Base-by-base conservation (phyloP, 1,140 invertebrate genomes). In the Ceratitis capitata region DNA sequence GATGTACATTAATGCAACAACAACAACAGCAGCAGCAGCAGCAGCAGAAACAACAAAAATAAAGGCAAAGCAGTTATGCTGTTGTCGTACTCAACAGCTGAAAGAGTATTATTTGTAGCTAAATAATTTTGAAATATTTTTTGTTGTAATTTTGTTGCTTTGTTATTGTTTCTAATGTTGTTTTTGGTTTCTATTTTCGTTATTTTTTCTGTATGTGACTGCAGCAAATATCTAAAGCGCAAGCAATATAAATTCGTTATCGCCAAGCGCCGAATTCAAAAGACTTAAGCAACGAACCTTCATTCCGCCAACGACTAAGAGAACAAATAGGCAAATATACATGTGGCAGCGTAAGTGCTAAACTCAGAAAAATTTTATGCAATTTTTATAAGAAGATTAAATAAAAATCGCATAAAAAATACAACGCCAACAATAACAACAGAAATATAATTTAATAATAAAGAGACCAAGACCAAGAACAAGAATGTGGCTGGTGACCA, bases 281-380 rank as follows among this genome's bases (percentile, higher is more conserved):
- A 89, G 89, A 90, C 89, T 89, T 88, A 89, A 89, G 89, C 88
- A 88, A 90, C 89, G 88, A 89, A 89, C 89, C 88, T 88, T 5
- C 5, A 47, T 47, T 47, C 12, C 51, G 69, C 16, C 39, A 42
- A 42, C 69, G 39, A 47, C n/a, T n/a, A 78, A 78, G n/a, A 39
- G 39, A 78, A 78, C 42, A 45, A 78, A 78, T 35, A 45, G 35
- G 64, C 32, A n/a, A n/a, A n/a, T n/a, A n/a, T n/a, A n/a, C n/a
- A n/a, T n/a, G 64, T 69, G 1, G 39, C 69, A 26, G n/a, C 39
- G 19, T 39, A 7, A 3, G 42, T 47, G 69, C 39, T 29, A 23
- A 26, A 78, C 45, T 78, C 35, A 45, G 42, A 9, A 16, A 78
- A 78, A 78, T 78, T 35, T 35, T n/a, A 78, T 78, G 69, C 69